phyloP scores from a whole-genome alignment of 2,797 vertebrate genomes.

The Eurystomus glaucurus region DNA sequence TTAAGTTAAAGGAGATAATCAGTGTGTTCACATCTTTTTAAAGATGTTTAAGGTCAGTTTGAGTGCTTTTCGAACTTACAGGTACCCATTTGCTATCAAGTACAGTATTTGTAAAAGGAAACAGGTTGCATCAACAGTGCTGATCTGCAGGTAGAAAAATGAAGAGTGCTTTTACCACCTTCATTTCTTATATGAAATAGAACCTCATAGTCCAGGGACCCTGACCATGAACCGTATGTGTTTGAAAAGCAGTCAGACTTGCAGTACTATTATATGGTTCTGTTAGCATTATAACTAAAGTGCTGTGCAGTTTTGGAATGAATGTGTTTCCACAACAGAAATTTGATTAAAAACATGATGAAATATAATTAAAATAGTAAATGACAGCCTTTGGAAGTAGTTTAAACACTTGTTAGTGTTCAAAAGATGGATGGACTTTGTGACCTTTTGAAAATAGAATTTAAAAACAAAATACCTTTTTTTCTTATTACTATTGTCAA shows the following conservation, averaged over 20 bases:
- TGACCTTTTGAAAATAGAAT: not conserved
- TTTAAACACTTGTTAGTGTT: not conserved
- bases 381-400: not conserved
- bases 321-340: not conserved
- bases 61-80: not conserved
- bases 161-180: not conserved
- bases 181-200: not conserved
- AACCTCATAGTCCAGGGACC: not conserved
- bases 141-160: not conserved
- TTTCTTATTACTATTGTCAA: not conserved
- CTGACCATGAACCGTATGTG: not conserved
- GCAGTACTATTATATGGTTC: not conserved
- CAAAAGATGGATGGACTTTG: not conserved
- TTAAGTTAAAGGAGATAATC: not conserved
- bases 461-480: not conserved
- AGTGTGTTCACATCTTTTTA: not conserved
- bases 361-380: not conserved
- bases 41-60: not conserved
- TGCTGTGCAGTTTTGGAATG: not conserved
- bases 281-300: not conserved
- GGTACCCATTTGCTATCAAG: not conserved
- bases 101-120: not conserved
- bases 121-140: not conserved
- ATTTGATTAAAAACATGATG: not conserved
- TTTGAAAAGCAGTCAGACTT: not conserved